These are phyloP conservation scores for Helarctos malayanus DNA, from an alignment of 2,797 vertebrate species.

Conservation along the genomic window DNA sequence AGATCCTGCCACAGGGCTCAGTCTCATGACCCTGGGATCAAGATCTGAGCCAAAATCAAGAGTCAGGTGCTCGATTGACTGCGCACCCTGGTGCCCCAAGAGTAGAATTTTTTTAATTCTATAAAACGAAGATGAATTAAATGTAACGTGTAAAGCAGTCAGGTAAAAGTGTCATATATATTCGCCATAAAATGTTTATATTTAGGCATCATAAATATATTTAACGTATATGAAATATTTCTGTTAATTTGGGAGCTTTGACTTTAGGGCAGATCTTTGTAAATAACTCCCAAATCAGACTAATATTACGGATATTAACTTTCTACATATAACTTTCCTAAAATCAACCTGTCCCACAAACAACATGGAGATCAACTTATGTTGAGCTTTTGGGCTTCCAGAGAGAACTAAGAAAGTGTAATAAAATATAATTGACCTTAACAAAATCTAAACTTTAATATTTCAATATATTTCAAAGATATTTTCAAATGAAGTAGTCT, in stretches of 20 bases:
- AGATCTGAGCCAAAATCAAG: background rate
- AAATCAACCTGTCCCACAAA: background rate
- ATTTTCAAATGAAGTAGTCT: constrained; percentile 2
- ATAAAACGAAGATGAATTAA: constrained; percentile 16
- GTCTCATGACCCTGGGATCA: background rate
- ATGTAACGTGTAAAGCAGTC: background rate
- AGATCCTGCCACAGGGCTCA: background rate
- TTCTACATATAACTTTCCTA: background rate
- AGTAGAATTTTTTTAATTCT: background rate
- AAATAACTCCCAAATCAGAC: background rate
- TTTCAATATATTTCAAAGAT: background rate
- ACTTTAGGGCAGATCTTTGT: background rate
- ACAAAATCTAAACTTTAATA: background rate
- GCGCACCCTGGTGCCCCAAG: background rate
- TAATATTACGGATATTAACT: background rate
- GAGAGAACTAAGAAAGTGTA: background rate
- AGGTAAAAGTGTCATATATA: background rate
- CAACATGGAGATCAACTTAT: background rate
- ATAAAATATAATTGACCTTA: constrained; percentile 25
- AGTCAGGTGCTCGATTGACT: background rate
- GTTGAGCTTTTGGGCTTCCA: background rate
- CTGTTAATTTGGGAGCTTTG: background rate
- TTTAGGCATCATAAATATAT: background rate
- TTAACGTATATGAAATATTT: background rate
- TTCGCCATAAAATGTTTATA: constrained; percentile 5